Conservation (phyloP, 2,113 vertebrate genomes). For the Sclerurus mexicanus region DNA sequence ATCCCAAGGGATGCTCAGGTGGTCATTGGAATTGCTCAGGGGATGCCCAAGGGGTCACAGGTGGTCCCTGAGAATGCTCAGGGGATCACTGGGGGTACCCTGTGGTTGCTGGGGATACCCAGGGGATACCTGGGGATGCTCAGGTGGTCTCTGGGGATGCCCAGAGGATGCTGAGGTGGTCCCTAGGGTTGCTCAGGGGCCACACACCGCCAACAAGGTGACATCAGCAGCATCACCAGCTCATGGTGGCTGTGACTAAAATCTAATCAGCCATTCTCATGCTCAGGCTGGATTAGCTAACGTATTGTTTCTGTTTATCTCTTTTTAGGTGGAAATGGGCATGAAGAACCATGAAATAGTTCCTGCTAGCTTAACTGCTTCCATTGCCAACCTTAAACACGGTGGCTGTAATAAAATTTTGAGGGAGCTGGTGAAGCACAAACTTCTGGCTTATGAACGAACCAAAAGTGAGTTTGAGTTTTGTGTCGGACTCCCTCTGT, state of each 20-base stretch:
- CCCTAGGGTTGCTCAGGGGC: too few relatives aligned
- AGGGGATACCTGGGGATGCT: not conserved
- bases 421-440: constrained; percentile 91
- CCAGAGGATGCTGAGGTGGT: too few relatives aligned
- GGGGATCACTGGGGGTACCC: too few relatives aligned
- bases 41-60: not conserved
- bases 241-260: not conserved
- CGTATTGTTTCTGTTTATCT: not conserved
- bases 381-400: constrained; percentile 94
- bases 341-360: constrained; percentile 99
- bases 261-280: accelerated
- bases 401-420: constrained; percentile 95
- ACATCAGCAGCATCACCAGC: not conserved
- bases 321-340: constrained; percentile 95
- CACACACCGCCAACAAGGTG: not conserved
- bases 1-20: not conserved
- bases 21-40: too few relatives aligned
- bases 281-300: not conserved
- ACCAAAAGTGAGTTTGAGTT: constrained; percentile 84
- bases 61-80: too few relatives aligned
- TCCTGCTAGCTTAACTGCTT: constrained; percentile 88
- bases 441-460: constrained; percentile 86
- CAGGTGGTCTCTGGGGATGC: not conserved
- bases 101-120: too few relatives aligned
- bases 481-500: not conserved